Evolutionary conservation across 2,888 invertebrate species (phyloP).

Genomic region (Agonopterix heracliana): DNA sequence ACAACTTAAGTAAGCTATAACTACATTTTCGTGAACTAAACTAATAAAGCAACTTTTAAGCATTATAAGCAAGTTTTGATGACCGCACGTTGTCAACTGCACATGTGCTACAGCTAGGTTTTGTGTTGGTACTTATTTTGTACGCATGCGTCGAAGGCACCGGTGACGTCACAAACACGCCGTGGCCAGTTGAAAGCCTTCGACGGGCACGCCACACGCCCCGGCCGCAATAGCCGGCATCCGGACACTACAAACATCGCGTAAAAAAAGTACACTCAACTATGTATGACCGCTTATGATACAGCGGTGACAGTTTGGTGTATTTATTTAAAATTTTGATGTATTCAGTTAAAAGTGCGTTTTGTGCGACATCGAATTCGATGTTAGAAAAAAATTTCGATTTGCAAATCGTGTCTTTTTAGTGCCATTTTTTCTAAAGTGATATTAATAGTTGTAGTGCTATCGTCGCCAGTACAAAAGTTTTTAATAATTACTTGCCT

Average conservation of each 20-base stretch:
- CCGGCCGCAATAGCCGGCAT: slow-evolving; percentile 28
- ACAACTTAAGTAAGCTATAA: slow-evolving; percentile 11
- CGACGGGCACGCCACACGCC: slow-evolving; percentile 37
- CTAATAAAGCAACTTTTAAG: slow-evolving; percentile 31
- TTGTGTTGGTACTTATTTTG: not conserved
- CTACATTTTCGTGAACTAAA: slow-evolving; percentile 15
- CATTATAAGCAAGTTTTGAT: slow-evolving; percentile 23
- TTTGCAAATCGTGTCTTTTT: slow-evolving; percentile 68
- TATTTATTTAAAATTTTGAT: slow-evolving; percentile 61
- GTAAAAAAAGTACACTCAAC: slow-evolving; percentile 46
- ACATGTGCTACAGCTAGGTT: slow-evolving; percentile 19
- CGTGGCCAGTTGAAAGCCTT: slow-evolving; percentile 34
- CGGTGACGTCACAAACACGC: slow-evolving; percentile 39
- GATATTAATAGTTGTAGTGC: slow-evolving; percentile 49
- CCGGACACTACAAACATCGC: slow-evolving; percentile 31
- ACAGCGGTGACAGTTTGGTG: slow-evolving; percentile 35
- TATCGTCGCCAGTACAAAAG: slow-evolving; percentile 69
- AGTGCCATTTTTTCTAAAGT: slow-evolving; percentile 68
- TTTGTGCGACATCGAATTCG: too few relatives aligned
- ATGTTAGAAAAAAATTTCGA: slow-evolving; percentile 18
- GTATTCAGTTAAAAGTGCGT: slow-evolving; percentile 46
- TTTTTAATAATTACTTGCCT: slow-evolving; percentile 63
- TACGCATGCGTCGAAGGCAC: slow-evolving; percentile 5
- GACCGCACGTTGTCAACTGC: slow-evolving; percentile 7
- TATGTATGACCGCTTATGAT: slow-evolving; percentile 53